Conservation (phyloP, 1,140 invertebrate species). For the Diabrotica undecimpunctata region DNA sequence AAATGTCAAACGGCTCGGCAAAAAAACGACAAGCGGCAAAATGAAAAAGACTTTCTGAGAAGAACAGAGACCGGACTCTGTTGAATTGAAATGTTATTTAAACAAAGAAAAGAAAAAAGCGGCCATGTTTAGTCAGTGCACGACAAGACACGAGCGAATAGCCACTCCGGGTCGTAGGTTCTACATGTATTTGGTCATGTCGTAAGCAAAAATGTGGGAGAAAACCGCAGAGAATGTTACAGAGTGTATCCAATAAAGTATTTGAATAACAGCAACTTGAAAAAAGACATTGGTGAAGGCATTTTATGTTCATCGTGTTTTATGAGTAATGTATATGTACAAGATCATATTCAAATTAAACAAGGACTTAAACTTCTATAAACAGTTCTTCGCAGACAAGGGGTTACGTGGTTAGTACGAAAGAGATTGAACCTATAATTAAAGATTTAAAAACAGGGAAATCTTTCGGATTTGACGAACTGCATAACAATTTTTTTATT, state of each 20-base stretch:
- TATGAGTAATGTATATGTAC: no score
- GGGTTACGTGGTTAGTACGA: no score
- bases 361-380: no score
- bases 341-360: no score
- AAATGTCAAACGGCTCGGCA: constrained; percentile 16
- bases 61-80: constrained; percentile 11
- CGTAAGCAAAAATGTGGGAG: constrained; percentile 12
- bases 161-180: constrained; percentile 1
- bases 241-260: background rate
- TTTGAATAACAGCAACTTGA: no score
- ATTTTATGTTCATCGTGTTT: no score
- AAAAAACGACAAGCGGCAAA: constrained; percentile 12
- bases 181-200: background rate
- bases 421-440: no score
- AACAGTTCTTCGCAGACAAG: no score
- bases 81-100: constrained; percentile 19
- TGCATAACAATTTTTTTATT: no score
- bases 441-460: no score
- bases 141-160: constrained; percentile 6
- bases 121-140: constrained; percentile 13
- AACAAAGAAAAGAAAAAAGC: constrained; percentile 6
- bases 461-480: no score
- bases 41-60: constrained; percentile 15
- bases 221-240: background rate
- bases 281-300: no score